Conservation (phyloP, 1,140 invertebrate species). For the Drosophila equinoxialis region DNA sequence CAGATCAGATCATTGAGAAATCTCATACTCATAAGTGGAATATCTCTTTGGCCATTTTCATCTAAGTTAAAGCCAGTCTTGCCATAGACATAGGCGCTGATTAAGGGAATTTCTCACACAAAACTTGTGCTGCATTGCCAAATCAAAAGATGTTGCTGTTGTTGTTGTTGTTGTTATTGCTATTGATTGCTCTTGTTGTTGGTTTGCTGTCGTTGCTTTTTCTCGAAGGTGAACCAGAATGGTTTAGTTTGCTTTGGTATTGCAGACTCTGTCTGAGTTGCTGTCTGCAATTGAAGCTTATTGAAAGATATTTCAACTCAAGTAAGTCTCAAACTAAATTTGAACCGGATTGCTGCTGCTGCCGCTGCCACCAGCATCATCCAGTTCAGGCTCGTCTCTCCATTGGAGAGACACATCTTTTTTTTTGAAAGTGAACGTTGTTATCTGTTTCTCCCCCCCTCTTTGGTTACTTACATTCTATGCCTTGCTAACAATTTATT, state of each 20-base stretch:
- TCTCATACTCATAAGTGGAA: constrained; percentile 2
- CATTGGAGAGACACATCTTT: constrained; percentile 1
- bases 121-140: constrained; percentile 19
- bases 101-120: constrained; percentile 39
- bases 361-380: background rate
- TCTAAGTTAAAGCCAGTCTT: background rate
- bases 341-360: constrained; percentile 15
- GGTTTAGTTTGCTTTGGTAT: background rate
- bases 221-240: constrained; percentile 36
- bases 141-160: constrained; percentile 1
- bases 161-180: background rate
- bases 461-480: constrained; percentile 7
- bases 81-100: constrained; percentile 24
- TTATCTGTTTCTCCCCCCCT: background rate
- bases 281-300: constrained; percentile 21
- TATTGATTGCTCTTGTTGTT: constrained; percentile 4
- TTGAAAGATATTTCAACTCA: constrained; percentile 14
- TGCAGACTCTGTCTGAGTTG: constrained; percentile 10
- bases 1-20: constrained; percentile 9
- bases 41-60: constrained; percentile 15
- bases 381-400: background rate
- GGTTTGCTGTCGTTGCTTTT: constrained; percentile 7
- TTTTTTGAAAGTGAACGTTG: constrained; percentile 25
- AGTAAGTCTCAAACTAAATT: constrained; percentile 8
- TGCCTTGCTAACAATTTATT: constrained; percentile 21